A percentile compares a stretch with the other conserved stretches of the same genome.
phyloP scores from a whole-genome alignment of 2,888 invertebrate genomes.

The Pyrrhosoma nymphula region DNA sequence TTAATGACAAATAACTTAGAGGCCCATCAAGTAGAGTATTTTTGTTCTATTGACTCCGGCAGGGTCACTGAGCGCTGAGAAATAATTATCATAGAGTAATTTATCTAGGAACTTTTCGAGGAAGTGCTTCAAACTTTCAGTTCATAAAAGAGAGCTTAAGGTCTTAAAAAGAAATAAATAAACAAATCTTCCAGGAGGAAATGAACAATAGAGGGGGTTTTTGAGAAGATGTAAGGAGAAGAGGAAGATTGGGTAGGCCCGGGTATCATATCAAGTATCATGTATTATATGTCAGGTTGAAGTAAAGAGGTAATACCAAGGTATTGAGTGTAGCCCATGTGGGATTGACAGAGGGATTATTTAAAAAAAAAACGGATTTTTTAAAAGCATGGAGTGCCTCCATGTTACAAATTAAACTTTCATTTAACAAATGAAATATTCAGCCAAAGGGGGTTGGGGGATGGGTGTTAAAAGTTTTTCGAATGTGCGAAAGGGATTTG shows the following conservation, averaged over 20 bases:
- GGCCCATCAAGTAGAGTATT: conserved; percentile 56
- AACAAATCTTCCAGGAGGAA: conserved; percentile 41
- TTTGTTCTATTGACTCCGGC: conserved; percentile 49
- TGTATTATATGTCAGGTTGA: conserved; percentile 43
- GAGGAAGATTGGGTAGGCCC: background rate
- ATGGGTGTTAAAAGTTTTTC: conserved; percentile 35
- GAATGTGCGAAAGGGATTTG: conserved; percentile 16
- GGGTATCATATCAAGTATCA: background rate
- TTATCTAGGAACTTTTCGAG: conserved; percentile 42
- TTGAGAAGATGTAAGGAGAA: background rate
- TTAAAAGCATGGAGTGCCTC: conserved; percentile 47
- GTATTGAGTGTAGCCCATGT: conserved; percentile 40
- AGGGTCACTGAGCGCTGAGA: conserved; percentile 48
- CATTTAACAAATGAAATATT: conserved; percentile 54
- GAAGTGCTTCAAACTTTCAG: conserved; percentile 25
- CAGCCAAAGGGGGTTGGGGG: conserved; percentile 7
- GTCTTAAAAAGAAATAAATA: background rate
- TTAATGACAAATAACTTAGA: conserved; percentile 30
- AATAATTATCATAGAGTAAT: conserved; percentile 8
- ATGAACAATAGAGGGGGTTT: conserved; percentile 41
- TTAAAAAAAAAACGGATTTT: background rate
- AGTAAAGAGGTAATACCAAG: conserved; percentile 38
- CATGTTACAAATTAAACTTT: conserved; percentile 42
- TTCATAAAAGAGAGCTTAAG: conserved; percentile 29
- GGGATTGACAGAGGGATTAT: conserved; percentile 5